These are phyloP conservation scores for Colossoma macropomum DNA, from an alignment of 2,113 vertebrate genomes.

Conservation along the genomic window DNA sequence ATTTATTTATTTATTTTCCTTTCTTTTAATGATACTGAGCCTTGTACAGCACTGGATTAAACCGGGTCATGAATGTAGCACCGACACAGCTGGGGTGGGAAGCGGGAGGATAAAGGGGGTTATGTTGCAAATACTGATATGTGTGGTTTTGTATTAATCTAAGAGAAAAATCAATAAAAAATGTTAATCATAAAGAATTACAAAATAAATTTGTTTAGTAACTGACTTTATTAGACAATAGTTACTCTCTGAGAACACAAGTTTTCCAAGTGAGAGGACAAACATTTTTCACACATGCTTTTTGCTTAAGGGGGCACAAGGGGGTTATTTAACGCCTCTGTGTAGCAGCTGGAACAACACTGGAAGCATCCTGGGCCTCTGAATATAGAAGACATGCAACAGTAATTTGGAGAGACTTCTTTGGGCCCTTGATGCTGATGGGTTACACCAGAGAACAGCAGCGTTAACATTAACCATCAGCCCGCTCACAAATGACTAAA, in stretches of 20 bases:
- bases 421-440: neutral
- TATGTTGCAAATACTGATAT: too few relatives aligned
- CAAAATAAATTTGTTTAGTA: neutral
- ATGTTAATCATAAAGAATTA: too few relatives aligned
- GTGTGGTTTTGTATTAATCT: too few relatives aligned
- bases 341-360: neutral
- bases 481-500: too few relatives aligned
- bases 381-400: neutral
- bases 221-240: neutral
- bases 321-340: neutral
- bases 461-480: too few relatives aligned
- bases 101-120: too few relatives aligned
- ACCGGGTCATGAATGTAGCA: too few relatives aligned
- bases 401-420: neutral
- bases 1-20: too few relatives aligned
- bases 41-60: too few relatives aligned
- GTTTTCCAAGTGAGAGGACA: neutral
- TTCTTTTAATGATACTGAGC: too few relatives aligned
- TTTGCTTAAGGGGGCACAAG: neutral
- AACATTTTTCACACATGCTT: constrained; percentile 6
- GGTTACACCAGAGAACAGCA: neutral
- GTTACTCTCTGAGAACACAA: neutral
- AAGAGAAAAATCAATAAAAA: too few relatives aligned
- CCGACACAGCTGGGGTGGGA: too few relatives aligned
- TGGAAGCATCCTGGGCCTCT: neutral